A percentile compares a stretch with the other conserved stretches of the same genome.
Evolutionary conservation across 2,797 vertebrate genomes (phyloP).

Genomic region (Urophycis tenuis): DNA sequence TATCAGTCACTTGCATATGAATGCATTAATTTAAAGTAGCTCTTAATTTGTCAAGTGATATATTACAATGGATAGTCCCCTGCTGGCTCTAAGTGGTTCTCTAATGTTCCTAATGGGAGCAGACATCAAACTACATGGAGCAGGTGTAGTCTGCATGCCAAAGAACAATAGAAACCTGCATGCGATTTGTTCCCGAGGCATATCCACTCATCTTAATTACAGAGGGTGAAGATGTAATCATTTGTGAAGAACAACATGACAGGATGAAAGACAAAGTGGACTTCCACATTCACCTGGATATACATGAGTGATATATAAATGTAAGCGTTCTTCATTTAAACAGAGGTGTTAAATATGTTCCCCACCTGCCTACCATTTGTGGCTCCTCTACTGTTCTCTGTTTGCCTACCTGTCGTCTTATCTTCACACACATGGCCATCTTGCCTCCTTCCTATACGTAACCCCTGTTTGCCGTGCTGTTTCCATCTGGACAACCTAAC

Average conservation of each 20-base stretch:
- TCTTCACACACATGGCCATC: neutral
- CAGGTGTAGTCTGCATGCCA: conserved; percentile 43
- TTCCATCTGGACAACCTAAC: neutral
- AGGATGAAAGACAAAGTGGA: conserved; percentile 5
- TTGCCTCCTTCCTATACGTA: neutral
- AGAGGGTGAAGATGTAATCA: conserved; percentile 39
- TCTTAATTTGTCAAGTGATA: conserved; percentile 35
- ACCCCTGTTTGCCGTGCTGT: neutral
- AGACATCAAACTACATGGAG: conserved; percentile 23
- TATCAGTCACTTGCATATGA: too few relatives aligned
- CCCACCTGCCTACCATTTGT: too few relatives aligned
- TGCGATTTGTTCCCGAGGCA: conserved; percentile 24
- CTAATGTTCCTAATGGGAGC: conserved; percentile 33
- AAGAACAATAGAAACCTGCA: conserved; percentile 34
- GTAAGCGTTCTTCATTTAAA: neutral
- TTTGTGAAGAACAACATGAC: conserved; percentile 23
- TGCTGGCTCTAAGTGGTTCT: conserved; percentile 40
- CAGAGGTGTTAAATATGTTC: neutral
- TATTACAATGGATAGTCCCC: conserved; percentile 42
- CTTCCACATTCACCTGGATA: too few relatives aligned
- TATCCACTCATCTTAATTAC: conserved; percentile 45
- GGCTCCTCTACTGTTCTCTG: neutral
- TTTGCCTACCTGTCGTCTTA: too few relatives aligned
- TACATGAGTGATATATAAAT: neutral
- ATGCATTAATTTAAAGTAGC: too few relatives aligned